phyloP scores from a whole-genome alignment of 2,113 vertebrate genomes.

The Promerops cafer region DNA sequence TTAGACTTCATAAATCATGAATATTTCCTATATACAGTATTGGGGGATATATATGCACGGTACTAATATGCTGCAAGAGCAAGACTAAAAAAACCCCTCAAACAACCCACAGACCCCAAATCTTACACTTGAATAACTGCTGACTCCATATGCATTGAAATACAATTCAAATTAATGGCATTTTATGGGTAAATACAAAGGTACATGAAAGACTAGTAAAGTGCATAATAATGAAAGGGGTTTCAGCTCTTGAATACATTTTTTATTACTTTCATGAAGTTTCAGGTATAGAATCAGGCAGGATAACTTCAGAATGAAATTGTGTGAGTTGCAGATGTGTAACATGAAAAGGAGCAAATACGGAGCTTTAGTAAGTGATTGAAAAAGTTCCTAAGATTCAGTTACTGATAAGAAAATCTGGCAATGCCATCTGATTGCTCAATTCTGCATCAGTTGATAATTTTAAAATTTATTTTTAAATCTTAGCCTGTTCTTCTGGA shows the following conservation, averaged over 20 bases:
- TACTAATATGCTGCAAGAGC: not conserved
- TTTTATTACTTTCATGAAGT: slow-evolving; percentile 2
- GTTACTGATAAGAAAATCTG: not conserved
- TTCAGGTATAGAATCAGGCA: not conserved
- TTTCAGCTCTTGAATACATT: not conserved
- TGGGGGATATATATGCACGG: not conserved
- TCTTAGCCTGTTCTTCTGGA: slow-evolving; percentile 91
- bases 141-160: not conserved
- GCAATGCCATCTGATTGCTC: not conserved
- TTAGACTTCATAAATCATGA: not conserved
- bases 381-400: not conserved
- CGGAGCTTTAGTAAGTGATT: not conserved
- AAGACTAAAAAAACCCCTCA: not conserved
- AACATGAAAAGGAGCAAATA: not conserved
- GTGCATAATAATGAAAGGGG: not conserved
- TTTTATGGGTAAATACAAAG: not conserved
- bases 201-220: not conserved
- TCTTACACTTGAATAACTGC: not conserved
- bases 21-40: not conserved
- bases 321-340: not conserved
- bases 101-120: not conserved
- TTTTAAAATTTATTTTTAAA: not conserved
- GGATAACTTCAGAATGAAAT: not conserved
- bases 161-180: not conserved
- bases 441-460: not conserved